Evolutionary conservation across 1,140 invertebrate genomes (phyloP).

Genomic region (Temnothorax curvispinosus): DNA sequence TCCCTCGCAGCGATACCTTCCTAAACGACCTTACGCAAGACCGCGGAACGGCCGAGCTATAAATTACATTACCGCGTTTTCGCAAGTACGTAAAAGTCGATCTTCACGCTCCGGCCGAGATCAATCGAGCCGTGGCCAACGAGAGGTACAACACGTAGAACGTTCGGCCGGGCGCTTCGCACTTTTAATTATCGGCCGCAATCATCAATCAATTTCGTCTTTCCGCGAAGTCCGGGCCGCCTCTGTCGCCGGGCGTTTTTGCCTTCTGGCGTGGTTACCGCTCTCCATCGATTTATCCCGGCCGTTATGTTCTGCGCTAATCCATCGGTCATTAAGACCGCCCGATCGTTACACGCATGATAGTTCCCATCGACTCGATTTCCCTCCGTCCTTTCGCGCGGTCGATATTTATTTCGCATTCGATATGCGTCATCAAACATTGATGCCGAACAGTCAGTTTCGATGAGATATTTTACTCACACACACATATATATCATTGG

Average conservation of each 20-base stretch:
- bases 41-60: conserved; percentile 41
- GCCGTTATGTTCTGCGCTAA: conserved; percentile 59
- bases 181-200: conserved; percentile 77
- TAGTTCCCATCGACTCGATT: conserved; percentile 63
- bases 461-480: conserved; percentile 9
- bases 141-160: conserved; percentile 6
- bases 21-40: conserved; percentile 55
- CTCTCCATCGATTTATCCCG: conserved; percentile 73
- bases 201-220: conserved; percentile 79
- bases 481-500: not conserved
- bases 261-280: conserved; percentile 64
- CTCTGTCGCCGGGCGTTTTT: conserved; percentile 70
- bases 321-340: conserved; percentile 74
- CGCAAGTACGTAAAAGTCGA: conserved; percentile 62
- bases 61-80: conserved; percentile 59
- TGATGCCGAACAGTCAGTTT: conserved; percentile 7
- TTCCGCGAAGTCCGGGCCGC: conserved; percentile 54
- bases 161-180: conserved; percentile 6
- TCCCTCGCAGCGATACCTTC: conserved; percentile 46
- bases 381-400: conserved; percentile 43
- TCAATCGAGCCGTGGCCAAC: conserved; percentile 54
- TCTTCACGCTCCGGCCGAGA: conserved; percentile 45
- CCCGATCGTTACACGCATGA: conserved; percentile 73
- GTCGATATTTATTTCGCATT: conserved; percentile 71
- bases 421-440: conserved; percentile 44